Conservation (phyloP, 1,140 invertebrate species). For the Cecropterus lyciades region DNA sequence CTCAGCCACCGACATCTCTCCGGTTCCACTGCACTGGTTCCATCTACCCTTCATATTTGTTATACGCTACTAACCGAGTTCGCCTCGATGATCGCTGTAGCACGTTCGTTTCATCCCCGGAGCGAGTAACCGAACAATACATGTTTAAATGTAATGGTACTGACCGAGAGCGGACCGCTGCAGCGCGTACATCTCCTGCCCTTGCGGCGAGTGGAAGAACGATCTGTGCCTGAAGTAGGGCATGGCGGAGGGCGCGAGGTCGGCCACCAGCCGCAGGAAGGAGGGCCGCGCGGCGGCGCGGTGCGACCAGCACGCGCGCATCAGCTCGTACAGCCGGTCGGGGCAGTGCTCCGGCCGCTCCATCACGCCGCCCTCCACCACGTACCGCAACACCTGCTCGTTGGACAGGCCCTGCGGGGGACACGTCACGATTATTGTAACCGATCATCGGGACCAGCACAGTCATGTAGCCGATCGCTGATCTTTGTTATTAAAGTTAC, state of each 20-base stretch:
- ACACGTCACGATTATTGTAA: too few relatives aligned
- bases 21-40: too few relatives aligned
- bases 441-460: too few relatives aligned
- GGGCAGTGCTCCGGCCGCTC: slow-evolving; percentile 97
- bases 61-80: too few relatives aligned
- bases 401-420: slow-evolving; percentile 87
- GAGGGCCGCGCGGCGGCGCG: slow-evolving; percentile 90
- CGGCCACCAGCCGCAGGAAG: slow-evolving; percentile 91
- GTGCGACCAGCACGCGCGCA: slow-evolving; percentile 95
- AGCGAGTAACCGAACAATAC: slow-evolving; percentile 69
- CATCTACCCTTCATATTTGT: too few relatives aligned
- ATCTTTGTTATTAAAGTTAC: too few relatives aligned
- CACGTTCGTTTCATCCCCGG: too few relatives aligned
- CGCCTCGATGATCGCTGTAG: too few relatives aligned
- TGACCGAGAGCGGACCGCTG: slow-evolving; percentile 62
- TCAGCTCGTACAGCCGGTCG: slow-evolving; percentile 93
- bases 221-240: slow-evolving; percentile 89
- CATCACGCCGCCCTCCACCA: slow-evolving; percentile 96
- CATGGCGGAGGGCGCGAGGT: slow-evolving; percentile 86
- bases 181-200: slow-evolving; percentile 82
- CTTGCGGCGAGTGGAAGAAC: slow-evolving; percentile 91
- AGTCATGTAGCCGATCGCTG: too few relatives aligned
- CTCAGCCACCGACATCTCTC: too few relatives aligned
- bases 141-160: not conserved
- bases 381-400: slow-evolving; percentile 92